phyloP scores from a whole-genome alignment of 2,888 invertebrate genomes.

The Drosophila meridionalis region DNA sequence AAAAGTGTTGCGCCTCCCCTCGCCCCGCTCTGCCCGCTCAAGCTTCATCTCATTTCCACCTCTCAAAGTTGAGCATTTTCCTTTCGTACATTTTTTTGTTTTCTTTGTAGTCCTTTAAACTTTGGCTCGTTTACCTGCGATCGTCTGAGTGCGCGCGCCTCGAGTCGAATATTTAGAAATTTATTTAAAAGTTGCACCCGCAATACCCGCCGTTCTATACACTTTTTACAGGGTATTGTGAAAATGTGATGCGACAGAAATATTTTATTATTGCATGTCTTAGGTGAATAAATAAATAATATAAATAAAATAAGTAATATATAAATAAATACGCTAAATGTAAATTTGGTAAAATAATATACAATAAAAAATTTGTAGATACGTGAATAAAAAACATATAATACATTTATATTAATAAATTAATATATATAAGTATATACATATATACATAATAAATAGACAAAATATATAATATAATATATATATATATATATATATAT shows the following conservation, averaged over 20 bases:
- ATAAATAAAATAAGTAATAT: too few species aligned
- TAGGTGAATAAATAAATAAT: too few species aligned
- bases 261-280: too few species aligned
- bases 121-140: constrained; percentile 73
- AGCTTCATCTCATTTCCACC: constrained; percentile 36
- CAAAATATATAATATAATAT: too few species aligned
- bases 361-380: too few species aligned
- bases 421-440: too few species aligned
- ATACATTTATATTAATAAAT: too few species aligned
- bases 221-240: background rate
- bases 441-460: too few species aligned
- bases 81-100: background rate
- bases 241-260: background rate
- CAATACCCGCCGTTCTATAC: constrained; percentile 17
- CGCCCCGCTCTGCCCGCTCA: constrained; percentile 7
- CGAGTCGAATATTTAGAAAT: constrained; percentile 75
- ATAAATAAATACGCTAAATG: too few species aligned
- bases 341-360: too few species aligned
- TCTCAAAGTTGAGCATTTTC: constrained; percentile 51
- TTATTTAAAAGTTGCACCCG: constrained; percentile 70
- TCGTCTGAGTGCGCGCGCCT: constrained; percentile 66
- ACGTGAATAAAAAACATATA: too few species aligned
- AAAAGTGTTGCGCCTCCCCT: constrained; percentile 60
- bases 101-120: constrained; percentile 59
- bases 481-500: too few species aligned